Evolutionary conservation across 2,888 invertebrate genomes (phyloP).

Genomic region (Eupithecia subumbrata): DNA sequence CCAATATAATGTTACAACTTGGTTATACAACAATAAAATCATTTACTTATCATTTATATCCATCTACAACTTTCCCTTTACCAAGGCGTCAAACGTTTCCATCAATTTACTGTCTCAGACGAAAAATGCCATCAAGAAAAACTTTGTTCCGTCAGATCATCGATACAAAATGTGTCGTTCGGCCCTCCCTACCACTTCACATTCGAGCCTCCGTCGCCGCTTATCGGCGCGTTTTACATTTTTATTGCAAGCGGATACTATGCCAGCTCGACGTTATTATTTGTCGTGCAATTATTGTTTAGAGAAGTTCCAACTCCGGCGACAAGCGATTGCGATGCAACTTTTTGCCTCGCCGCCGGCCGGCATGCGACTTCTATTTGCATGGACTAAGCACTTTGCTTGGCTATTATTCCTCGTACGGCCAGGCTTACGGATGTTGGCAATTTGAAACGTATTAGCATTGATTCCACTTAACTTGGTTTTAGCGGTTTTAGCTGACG

Average conservation of each 20-base stretch:
- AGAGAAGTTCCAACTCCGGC: constrained; percentile 60
- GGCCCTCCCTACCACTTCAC: constrained; percentile 62
- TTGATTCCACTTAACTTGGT: not conserved
- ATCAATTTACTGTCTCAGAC: not conserved
- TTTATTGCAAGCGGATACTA: constrained; percentile 83
- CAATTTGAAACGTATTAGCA: not conserved
- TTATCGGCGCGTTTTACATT: constrained; percentile 83
- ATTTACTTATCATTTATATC: too few species aligned
- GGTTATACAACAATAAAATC: too few species aligned
- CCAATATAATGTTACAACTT: too few species aligned
- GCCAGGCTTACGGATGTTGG: not conserved
- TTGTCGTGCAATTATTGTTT: constrained; percentile 82
- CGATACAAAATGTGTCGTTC: not conserved
- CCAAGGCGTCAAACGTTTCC: not conserved
- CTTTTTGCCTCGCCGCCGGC: constrained; percentile 18
- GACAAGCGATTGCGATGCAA: constrained; percentile 32
- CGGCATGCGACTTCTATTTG: constrained; percentile 2
- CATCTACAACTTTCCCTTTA: too few species aligned
- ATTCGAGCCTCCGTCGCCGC: constrained; percentile 77
- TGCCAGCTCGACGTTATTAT: constrained; percentile 79
- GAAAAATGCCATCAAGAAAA: not conserved
- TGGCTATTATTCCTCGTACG: not conserved
- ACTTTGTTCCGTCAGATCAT: not conserved
- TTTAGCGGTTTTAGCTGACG: too few species aligned
- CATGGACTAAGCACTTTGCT: not conserved